Evolutionary conservation across 2,113 vertebrate species (phyloP).

Genomic region (Notarius quadriscutis): DNA sequence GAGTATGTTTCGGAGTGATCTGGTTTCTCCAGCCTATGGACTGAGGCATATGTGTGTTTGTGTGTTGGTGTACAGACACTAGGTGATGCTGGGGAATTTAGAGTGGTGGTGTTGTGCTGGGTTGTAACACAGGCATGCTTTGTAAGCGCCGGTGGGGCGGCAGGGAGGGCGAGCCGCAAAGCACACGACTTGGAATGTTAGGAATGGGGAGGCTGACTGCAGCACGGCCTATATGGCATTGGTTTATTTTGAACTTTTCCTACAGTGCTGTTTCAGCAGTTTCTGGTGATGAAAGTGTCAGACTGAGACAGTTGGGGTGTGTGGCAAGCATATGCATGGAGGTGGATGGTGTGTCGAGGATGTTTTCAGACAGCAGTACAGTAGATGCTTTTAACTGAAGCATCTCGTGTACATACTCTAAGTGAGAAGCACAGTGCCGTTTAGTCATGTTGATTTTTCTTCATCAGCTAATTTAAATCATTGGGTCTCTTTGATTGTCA

Average conservation of each 20-base stretch:
- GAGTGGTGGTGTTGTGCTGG: constrained; percentile 37
- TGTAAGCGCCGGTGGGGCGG: constrained; percentile 64
- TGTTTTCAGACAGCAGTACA: not conserved
- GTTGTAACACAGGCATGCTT: constrained; percentile 66
- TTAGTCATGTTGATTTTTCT: not conserved
- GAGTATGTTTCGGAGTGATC: not conserved
- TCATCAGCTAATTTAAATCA: not conserved
- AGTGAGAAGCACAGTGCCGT: not conserved
- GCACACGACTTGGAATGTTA: constrained; percentile 71
- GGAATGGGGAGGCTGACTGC: constrained; percentile 69
- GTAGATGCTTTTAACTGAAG: not conserved
- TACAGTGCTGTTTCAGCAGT: not conserved
- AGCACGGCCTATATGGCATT: constrained; percentile 51
- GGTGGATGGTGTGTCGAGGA: not conserved
- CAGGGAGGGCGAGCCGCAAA: constrained; percentile 67
- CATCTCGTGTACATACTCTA: not conserved
- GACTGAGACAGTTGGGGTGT: not conserved
- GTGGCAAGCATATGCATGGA: not conserved
- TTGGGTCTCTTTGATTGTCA: not conserved
- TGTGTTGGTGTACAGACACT: constrained; percentile 2
- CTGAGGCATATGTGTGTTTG: not conserved
- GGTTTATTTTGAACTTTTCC: not conserved
- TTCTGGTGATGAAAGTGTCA: not conserved
- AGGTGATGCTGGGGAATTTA: constrained; percentile 44
- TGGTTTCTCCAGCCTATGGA: not conserved